Evolutionary conservation across 35 echinoderm and acorn worm species (phyloP).

Genomic region (Heliocidaris erythrogramma): DNA sequence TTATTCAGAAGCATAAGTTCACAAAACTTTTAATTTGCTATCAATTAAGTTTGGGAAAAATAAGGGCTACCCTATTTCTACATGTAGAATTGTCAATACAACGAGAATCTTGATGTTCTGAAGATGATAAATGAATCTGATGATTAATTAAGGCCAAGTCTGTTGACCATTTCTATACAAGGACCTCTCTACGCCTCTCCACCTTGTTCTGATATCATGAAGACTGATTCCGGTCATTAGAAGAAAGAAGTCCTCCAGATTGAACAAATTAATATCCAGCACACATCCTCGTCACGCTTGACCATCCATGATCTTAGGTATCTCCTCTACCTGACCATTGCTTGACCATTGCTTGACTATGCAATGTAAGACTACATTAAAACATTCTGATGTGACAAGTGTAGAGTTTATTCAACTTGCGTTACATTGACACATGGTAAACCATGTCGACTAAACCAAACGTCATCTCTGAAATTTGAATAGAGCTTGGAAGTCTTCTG

Average conservation of each 20-base stretch:
- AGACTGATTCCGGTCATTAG: slow-evolving; percentile 7
- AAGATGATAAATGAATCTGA: neutral
- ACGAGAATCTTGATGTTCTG: neutral
- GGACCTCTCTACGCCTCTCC: neutral
- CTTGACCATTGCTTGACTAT: neutral
- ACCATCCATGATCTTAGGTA: neutral
- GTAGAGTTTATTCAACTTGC: neutral
- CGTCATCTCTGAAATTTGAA: neutral
- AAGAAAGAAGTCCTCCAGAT: neutral
- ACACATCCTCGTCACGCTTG: neutral
- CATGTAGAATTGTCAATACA: neutral
- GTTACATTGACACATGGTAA: neutral
- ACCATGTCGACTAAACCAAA: neutral
- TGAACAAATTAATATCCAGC: neutral
- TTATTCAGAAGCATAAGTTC: too few relatives aligned
- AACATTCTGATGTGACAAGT: neutral
- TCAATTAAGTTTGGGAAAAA: too few relatives aligned
- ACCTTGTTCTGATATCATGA: neutral
- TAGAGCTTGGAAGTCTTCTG: neutral
- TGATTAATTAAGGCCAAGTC: slow-evolving; percentile 1
- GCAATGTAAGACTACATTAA: neutral
- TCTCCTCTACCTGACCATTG: neutral
- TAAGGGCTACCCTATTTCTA: too few relatives aligned
- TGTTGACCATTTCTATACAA: neutral
- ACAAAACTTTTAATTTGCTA: too few relatives aligned